phyloP scores from a whole-genome alignment of 2,113 vertebrate genomes.

The Stegostoma tigrinum region DNA sequence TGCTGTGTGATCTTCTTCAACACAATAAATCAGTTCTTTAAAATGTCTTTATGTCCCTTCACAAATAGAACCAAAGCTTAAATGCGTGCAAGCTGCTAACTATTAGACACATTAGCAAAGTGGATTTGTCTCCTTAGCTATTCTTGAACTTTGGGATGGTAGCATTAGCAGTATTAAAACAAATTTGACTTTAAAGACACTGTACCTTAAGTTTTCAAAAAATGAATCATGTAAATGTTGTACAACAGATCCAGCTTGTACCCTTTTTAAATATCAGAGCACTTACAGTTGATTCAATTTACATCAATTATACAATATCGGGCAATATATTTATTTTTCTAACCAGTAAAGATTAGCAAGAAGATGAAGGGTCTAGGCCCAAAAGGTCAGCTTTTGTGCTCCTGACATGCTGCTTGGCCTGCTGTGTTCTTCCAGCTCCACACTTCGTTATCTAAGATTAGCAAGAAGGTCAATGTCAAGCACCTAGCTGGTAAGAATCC shows the following conservation, averaged over 20 bases:
- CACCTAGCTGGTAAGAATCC: not conserved
- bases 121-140: not conserved
- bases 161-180: not conserved
- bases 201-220: not conserved
- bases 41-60: not conserved
- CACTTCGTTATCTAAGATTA: no score
- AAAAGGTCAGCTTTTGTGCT: no score
- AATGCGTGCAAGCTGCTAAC: not conserved
- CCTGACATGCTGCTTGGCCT: no score
- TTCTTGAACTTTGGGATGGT: not conserved
- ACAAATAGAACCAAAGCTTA: not conserved
- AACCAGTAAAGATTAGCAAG: not conserved
- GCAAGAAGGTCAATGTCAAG: not conserved
- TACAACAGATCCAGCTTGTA: not conserved
- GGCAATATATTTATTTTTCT: not conserved
- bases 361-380: no score
- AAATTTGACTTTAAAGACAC: not conserved
- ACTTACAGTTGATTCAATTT: not conserved
- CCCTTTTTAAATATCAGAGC: not conserved
- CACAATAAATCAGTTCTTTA: slow-evolving; percentile 4
- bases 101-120: not conserved
- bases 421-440: no score
- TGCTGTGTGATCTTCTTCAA: not conserved
- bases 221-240: not conserved
- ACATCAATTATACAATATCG: not conserved